These are phyloP conservation scores for Vombatus ursinus DNA, from an alignment of 2,113 vertebrate species.

Conservation along the genomic window DNA sequence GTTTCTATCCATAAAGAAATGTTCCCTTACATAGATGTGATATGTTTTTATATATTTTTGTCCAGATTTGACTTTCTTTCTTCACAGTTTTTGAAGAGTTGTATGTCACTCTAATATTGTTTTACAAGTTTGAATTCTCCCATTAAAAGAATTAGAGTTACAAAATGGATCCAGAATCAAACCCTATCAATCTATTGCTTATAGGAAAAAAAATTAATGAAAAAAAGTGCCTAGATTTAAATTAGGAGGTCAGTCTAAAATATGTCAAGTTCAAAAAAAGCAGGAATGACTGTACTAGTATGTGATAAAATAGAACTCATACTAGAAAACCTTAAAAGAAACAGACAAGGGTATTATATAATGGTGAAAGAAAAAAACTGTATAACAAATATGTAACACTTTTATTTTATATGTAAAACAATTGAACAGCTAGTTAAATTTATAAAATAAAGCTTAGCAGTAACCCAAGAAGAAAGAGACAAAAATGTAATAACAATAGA, in stretches of 20 bases:
- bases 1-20: neutral
- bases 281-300: neutral
- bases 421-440: neutral
- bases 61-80: neutral
- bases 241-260: neutral
- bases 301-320: neutral
- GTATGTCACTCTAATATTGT: neutral
- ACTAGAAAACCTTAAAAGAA: neutral
- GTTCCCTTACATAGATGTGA: neutral
- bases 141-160: neutral
- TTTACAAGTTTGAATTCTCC: neutral
- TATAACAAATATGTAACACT: neutral
- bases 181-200: neutral
- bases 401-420: neutral
- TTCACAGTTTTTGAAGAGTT: neutral
- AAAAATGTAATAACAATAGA: neutral
- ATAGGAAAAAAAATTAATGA: neutral
- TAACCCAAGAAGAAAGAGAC: neutral
- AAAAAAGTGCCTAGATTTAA: neutral
- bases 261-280: neutral
- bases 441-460: neutral
- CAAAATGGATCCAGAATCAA: neutral
- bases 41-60: neutral
- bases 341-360: neutral
- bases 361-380: neutral